Evolutionary conservation across 2,797 vertebrate species (phyloP).

Genomic region (Loriculus beryllinus): DNA sequence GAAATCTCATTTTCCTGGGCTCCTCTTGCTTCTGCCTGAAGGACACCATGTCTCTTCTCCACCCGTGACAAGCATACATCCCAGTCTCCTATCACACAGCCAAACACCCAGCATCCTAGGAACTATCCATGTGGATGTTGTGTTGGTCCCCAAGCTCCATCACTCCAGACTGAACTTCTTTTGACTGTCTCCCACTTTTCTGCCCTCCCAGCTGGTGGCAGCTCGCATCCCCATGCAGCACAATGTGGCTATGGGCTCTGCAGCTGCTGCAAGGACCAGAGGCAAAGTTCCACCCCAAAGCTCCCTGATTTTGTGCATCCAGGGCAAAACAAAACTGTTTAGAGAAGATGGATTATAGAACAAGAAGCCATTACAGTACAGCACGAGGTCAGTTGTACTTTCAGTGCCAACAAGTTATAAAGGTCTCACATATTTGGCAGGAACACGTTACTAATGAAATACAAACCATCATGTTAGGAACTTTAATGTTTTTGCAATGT

Average conservation of each 20-base stretch:
- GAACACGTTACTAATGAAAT: not conserved
- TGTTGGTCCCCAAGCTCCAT: not conserved
- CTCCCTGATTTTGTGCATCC: not conserved
- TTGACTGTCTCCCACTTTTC: fast-evolving
- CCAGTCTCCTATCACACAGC: not conserved
- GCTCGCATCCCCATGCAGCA: fast-evolving
- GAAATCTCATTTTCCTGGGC: not conserved
- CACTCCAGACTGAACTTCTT: not conserved
- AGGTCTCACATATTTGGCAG: slow-evolving; percentile 44
- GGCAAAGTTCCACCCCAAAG: not conserved
- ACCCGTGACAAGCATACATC: fast-evolving
- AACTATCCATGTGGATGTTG: not conserved
- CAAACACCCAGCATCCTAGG: not conserved
- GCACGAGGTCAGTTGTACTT: slow-evolving; percentile 27
- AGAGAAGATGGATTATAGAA: not conserved
- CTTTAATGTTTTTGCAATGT: not conserved
- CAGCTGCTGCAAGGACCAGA: not conserved
- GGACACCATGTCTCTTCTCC: not conserved
- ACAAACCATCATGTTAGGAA: not conserved
- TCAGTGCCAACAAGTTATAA: not conserved
- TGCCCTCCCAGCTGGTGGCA: not conserved
- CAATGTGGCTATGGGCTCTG: fast-evolving
- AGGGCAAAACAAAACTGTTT: not conserved
- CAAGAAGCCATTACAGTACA: not conserved
- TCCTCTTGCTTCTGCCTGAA: not conserved